Base-by-base conservation (phyloP, 2,797 vertebrate genomes). In the Orestias chungarensis region DNA sequence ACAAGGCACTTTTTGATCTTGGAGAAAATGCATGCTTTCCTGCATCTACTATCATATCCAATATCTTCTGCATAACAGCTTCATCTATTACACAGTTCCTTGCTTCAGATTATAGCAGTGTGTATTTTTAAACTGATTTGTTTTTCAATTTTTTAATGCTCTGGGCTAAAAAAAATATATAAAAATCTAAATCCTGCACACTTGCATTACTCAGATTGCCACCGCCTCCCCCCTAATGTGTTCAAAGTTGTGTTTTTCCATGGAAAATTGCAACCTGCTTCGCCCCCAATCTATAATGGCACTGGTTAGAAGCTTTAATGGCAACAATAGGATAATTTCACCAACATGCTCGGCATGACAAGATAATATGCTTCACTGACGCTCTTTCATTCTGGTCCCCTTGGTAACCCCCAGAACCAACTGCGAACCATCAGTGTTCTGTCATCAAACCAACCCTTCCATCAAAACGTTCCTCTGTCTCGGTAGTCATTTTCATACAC, bases 351-450 rank as follows among this genome's bases (percentile, higher is more conserved):
- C 43, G 57, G 38, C 66, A 83, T 86, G 86, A 88, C 79, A 90
- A 83, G 81, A 84, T 92, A 89, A 92, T 91, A 71, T 50, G 57
- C 57, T 47, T 65, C 50, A 20, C 46, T 57, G 35, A 65, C 38
- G 59, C 42, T 42, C 76, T 84, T 87, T 89, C 82, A 73, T 89
- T 85, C 82, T 70, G 33, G 76, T 91, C 66, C 68, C 89, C 87
- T 81, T 49, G 87, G 87, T 81, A 89, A 91, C 86, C 70, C 78
- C 66, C n/a, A n/a, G n/a, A n/a, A n/a, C n/a, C n/a, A n/a, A n/a
- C n/a, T n/a, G n/a, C n/a, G 59, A 68, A 75, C 83, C 69, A 78
- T 76, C 64, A 67, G 42, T 77, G 31, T 78, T 69, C 52, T n/a
- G 31, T 64, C 25, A 20, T 40, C 35, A 35, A 42, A 43, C 49